These are phyloP conservation scores for Muscicapa comitata DNA, from an alignment of 2,797 vertebrate species.

Conservation along the genomic window DNA sequence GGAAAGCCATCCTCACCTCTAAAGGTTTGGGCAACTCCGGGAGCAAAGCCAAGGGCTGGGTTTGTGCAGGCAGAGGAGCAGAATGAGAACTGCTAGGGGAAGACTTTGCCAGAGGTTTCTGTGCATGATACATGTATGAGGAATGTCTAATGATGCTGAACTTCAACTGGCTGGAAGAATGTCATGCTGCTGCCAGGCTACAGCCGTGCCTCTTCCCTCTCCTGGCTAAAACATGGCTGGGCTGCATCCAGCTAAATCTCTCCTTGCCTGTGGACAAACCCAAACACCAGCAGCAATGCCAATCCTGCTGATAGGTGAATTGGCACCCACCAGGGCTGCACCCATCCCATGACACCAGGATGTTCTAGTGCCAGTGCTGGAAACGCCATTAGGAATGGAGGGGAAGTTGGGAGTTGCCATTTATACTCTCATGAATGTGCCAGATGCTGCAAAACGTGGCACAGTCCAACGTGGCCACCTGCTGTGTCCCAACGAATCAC, in stretches of 20 bases:
- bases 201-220: accelerated
- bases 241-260: neutral
- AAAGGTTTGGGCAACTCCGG: neutral
- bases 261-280: neutral
- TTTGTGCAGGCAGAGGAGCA: neutral
- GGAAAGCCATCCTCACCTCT: slow-evolving; percentile 20
- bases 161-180: neutral
- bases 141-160: neutral
- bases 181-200: neutral
- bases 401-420: neutral
- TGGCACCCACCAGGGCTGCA: accelerated
- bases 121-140: neutral
- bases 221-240: accelerated
- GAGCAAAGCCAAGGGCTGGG: neutral
- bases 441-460: accelerated
- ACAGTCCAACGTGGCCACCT: accelerated
- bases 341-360: accelerated
- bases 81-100: neutral
- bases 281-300: accelerated
- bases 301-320: neutral
- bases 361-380: neutral
- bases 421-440: accelerated
- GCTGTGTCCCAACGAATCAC: neutral
- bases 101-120: neutral
- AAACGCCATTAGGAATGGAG: neutral